A percentile compares a stretch with the other conserved stretches of the same genome.
Conservation (phyloP, 1,140 invertebrate species). For the Glomeris maerens region DNA sequence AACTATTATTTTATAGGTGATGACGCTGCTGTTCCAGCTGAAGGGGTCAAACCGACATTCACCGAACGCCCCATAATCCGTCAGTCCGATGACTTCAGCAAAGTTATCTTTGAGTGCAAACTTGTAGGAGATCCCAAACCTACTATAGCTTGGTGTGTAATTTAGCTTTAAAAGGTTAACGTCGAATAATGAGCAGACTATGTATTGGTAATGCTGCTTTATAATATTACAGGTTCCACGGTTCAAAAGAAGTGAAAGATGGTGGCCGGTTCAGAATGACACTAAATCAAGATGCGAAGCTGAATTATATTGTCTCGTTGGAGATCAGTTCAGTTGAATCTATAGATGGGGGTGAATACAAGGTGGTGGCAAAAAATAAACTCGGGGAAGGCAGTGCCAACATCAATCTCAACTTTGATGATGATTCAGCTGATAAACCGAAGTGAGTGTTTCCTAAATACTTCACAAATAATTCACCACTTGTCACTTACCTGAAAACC, state of each 20-base stretch:
- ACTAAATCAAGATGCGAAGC: conserved; percentile 50
- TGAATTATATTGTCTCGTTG: conserved; percentile 72
- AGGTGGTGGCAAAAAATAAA: conserved; percentile 78
- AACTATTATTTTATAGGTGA: conserved; percentile 49
- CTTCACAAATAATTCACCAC: too few species aligned
- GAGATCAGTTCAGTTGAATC: conserved; percentile 69
- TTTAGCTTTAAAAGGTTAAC: too few species aligned
- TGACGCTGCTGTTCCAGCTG: conserved; percentile 72
- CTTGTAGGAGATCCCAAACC: conserved; percentile 89
- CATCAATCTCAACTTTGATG: conserved; percentile 88
- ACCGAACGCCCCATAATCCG: conserved; percentile 88
- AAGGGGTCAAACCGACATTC: conserved; percentile 86
- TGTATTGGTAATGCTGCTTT: not conserved
- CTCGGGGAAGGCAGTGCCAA: conserved; percentile 82
- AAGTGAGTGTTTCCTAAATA: conserved; percentile 20
- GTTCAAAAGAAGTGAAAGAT: conserved; percentile 58
- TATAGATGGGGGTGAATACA: conserved; percentile 81
- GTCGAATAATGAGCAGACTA: not conserved
- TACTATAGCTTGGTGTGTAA: conserved; percentile 79
- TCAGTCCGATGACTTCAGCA: conserved; percentile 82
- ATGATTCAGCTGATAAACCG: conserved; percentile 40
- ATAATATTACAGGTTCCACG: conserved; percentile 57
- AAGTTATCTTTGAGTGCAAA: conserved; percentile 87
- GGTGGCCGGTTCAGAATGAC: conserved; percentile 59
- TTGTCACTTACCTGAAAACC: too few species aligned